phyloP scores from a whole-genome alignment of 2,113 vertebrate species.

The Carassius gibelio region DNA sequence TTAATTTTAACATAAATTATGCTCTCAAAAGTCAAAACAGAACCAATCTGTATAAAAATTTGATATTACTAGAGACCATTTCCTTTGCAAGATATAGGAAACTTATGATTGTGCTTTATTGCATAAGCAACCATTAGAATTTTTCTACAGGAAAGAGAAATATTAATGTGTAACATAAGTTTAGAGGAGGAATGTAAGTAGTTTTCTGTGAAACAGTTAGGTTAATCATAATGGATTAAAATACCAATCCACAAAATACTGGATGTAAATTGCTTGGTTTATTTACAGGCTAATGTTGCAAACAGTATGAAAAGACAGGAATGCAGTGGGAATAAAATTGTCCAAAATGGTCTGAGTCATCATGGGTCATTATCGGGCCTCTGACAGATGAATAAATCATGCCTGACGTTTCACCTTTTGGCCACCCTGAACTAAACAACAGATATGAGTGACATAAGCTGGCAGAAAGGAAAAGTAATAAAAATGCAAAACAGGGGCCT shows the following conservation, averaged over 20 bases:
- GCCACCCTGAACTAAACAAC: constrained; percentile 19
- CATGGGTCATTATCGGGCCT: constrained; percentile 54
- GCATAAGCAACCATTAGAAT: constrained; percentile 13
- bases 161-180: background rate
- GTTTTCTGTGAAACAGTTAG: background rate
- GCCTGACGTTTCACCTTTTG: constrained; percentile 27
- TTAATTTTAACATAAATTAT: constrained; percentile 1
- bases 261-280: constrained; percentile 13
- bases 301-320: constrained; percentile 38
- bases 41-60: background rate
- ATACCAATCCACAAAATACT: background rate
- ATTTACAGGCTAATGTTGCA: constrained; percentile 17
- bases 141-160: background rate
- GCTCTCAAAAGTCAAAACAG: background rate
- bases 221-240: background rate
- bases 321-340: constrained; percentile 14
- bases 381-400: constrained; percentile 56
- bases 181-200: background rate
- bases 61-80: background rate
- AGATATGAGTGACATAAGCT: constrained; percentile 36
- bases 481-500: constrained; percentile 24
- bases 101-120: constrained; percentile 28
- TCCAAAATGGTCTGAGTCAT: constrained; percentile 47
- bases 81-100: constrained; percentile 37
- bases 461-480: constrained; percentile 29